Percentiles rank a stretch among this genome's conserved stretches.
Evolutionary conservation across 1,140 invertebrate species (phyloP).

Genomic region (Drosophila erecta): DNA sequence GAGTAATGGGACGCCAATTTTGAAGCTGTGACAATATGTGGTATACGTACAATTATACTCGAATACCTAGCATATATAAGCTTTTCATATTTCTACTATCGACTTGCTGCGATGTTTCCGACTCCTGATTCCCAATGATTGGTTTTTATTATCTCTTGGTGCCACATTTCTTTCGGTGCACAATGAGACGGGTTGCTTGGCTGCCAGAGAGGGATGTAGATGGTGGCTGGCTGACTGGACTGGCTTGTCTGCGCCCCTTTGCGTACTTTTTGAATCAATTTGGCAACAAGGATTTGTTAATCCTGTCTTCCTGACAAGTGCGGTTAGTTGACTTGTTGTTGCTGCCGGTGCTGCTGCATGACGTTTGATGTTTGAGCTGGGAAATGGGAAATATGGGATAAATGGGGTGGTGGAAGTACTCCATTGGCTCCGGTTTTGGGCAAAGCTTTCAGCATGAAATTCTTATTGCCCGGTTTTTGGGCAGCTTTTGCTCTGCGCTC

Average conservation of each 20-base stretch:
- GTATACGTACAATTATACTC: no score
- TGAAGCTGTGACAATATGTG: no score
- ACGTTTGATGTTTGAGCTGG: constrained; percentile 70
- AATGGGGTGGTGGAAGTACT: constrained; percentile 27
- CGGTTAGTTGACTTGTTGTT: constrained; percentile 82
- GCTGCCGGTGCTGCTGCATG: constrained; percentile 39
- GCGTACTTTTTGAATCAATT: constrained; percentile 84
- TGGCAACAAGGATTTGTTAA: constrained; percentile 83
- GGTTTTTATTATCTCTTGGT: no score
- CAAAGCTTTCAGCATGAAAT: constrained; percentile 80
- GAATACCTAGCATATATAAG: no score
- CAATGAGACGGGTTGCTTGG: constrained; percentile 16
- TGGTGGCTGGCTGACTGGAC: constrained; percentile 11
- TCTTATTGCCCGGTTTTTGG: constrained; percentile 58
- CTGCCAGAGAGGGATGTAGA: constrained; percentile 4
- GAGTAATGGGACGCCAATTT: no score
- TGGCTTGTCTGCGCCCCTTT: constrained; percentile 49
- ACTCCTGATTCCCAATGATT: no score
- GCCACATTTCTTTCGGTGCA: constrained; percentile 8
- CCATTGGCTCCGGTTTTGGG: constrained; percentile 19
- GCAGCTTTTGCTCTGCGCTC: constrained; percentile 59
- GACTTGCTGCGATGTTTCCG: no score
- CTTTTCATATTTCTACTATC: no score
- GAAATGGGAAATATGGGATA: constrained; percentile 3
- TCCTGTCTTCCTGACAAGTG: constrained; percentile 84